These are phyloP conservation scores for Chrysodeixis includens DNA, from an alignment of 2,888 invertebrate species.

Conservation along the genomic window DNA sequence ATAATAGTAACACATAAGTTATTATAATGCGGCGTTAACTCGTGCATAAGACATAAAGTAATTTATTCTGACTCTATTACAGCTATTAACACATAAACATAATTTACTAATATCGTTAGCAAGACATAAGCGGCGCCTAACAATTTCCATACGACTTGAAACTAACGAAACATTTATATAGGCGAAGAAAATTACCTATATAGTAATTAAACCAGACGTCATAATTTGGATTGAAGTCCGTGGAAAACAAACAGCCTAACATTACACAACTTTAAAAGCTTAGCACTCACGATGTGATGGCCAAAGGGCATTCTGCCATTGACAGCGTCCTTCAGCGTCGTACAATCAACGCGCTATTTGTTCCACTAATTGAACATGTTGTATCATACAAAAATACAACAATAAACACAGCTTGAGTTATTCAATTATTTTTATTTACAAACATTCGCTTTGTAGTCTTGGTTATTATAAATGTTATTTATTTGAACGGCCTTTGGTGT, in stretches of 20 bases:
- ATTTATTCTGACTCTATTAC: conserved; percentile 34
- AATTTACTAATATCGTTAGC: conserved; percentile 44
- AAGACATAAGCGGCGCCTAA: conserved; percentile 11
- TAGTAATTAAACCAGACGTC: background rate
- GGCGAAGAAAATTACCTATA: background rate
- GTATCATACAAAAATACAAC: background rate
- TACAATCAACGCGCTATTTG: conserved; percentile 1
- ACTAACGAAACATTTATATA: background rate
- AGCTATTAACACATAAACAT: conserved; percentile 32
- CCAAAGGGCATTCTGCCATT: conserved; percentile 4
- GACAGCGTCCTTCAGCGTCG: background rate
- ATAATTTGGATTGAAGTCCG: background rate
- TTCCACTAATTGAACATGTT: conserved; percentile 3
- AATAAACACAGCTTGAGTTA: background rate
- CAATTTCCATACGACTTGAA: background rate
- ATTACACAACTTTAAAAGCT: conserved; percentile 4
- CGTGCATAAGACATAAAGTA: conserved; percentile 22
- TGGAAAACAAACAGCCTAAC: background rate
- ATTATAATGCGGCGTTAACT: conserved; percentile 30
- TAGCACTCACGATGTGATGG: conserved; percentile 2
- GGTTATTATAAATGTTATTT: background rate
- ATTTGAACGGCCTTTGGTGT: too few relatives aligned
- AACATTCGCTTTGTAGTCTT: background rate
- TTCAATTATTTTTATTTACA: background rate
- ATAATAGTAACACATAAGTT: background rate